Conservation (phyloP, 2,797 vertebrate species). For the Tragelaphus oryx region DNA sequence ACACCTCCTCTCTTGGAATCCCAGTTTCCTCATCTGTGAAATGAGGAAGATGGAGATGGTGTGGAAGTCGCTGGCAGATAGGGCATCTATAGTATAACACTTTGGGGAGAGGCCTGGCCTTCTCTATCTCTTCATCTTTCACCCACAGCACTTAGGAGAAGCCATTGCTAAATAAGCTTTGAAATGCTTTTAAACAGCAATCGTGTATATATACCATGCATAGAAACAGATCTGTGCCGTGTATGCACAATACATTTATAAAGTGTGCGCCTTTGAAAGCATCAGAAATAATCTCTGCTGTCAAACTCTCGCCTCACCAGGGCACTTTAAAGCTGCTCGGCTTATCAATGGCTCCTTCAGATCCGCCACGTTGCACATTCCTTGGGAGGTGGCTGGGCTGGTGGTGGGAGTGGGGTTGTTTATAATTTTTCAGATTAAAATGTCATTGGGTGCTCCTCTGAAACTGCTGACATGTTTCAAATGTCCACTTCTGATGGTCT, state of each 20-base stretch:
- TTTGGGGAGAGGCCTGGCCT: neutral
- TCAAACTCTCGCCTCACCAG: slow-evolving; percentile 2
- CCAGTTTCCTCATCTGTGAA: neutral
- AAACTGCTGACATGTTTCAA: slow-evolving; percentile 66
- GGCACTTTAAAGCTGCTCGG: neutral
- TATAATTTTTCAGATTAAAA: slow-evolving; percentile 73
- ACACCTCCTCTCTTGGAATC: neutral
- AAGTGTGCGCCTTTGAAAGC: slow-evolving; percentile 17
- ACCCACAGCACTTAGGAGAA: neutral
- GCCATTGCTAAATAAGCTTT: neutral
- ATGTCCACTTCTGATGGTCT: slow-evolving; percentile 25
- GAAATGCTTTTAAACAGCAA: slow-evolving; percentile 32
- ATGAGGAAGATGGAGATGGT: neutral
- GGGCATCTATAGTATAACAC: neutral
- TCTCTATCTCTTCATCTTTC: slow-evolving; percentile 14
- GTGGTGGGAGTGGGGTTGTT: slow-evolving; percentile 68
- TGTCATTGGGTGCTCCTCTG: slow-evolving; percentile 63
- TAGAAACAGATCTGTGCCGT: neutral
- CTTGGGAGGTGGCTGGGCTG: slow-evolving; percentile 49
- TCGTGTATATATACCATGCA: no score
- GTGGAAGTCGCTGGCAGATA: neutral
- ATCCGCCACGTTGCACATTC: slow-evolving; percentile 61
- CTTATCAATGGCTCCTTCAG: slow-evolving; percentile 65
- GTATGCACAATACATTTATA: neutral
- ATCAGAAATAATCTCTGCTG: slow-evolving; percentile 48